Conservation (phyloP, 2,113 vertebrate species). For the Redunca redunca region DNA sequence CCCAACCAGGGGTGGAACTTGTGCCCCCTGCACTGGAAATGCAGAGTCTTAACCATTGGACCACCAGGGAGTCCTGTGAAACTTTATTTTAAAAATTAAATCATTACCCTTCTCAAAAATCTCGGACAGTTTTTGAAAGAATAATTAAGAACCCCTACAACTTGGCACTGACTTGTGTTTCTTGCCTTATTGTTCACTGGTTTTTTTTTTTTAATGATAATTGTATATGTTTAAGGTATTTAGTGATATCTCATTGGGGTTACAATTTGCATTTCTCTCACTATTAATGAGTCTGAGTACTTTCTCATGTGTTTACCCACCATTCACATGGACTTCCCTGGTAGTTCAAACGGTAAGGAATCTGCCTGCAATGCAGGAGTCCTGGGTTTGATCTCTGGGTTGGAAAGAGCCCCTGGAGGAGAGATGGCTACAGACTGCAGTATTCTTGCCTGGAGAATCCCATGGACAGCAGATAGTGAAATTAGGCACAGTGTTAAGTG, state of each 20-base stretch:
- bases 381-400: too few relatives aligned
- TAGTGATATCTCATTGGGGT: not conserved
- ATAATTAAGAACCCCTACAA: not conserved
- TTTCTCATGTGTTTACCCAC: not conserved
- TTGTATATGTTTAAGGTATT: not conserved
- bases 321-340: not conserved
- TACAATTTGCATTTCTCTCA: not conserved
- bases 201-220: not conserved
- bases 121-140: not conserved
- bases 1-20: not conserved
- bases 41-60: not conserved
- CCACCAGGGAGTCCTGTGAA: not conserved
- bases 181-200: not conserved
- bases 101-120: not conserved
- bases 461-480: not conserved
- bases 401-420: too few relatives aligned
- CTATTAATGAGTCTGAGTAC: not conserved
- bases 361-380: too few relatives aligned
- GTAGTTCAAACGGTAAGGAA: too few relatives aligned
- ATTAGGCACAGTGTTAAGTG: not conserved
- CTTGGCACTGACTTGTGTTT: not conserved
- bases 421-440: not conserved
- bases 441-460: not conserved
- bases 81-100: not conserved
- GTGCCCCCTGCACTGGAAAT: not conserved